phyloP scores from a whole-genome alignment of 2,113 vertebrate species.

The Gnathochromis pfefferi region DNA sequence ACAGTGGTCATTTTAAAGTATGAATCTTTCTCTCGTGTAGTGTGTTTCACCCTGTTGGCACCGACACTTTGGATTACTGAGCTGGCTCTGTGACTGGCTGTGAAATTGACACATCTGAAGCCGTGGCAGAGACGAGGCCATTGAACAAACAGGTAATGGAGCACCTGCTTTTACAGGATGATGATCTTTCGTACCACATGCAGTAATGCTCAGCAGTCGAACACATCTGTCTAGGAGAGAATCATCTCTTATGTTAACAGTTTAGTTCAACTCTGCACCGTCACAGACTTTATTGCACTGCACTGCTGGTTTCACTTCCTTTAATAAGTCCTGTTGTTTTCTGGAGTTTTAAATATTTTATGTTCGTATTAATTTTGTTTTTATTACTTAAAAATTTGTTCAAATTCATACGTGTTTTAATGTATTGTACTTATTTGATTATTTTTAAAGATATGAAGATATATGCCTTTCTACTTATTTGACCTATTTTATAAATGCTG shows the following conservation, averaged over 20 bases:
- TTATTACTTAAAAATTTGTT: neutral
- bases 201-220: neutral
- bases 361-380: neutral
- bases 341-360: neutral
- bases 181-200: neutral
- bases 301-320: neutral
- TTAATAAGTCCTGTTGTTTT: neutral
- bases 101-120: neutral
- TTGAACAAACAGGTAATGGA: neutral
- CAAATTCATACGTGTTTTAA: neutral
- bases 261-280: neutral
- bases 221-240: neutral
- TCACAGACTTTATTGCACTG: neutral
- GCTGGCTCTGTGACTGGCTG: neutral
- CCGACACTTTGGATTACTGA: neutral
- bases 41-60: neutral
- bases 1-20: neutral
- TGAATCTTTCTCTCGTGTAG: neutral
- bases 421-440: neutral
- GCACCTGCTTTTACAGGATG: neutral
- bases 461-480: neutral
- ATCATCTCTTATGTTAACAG: neutral
- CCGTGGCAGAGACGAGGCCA: neutral
- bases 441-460: neutral
- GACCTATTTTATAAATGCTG: neutral